Evolutionary conservation across 2,113 vertebrate genomes (phyloP), one percentile per base, ranked within the genome.

Genomic region (Empidonax alnorum): DNA sequence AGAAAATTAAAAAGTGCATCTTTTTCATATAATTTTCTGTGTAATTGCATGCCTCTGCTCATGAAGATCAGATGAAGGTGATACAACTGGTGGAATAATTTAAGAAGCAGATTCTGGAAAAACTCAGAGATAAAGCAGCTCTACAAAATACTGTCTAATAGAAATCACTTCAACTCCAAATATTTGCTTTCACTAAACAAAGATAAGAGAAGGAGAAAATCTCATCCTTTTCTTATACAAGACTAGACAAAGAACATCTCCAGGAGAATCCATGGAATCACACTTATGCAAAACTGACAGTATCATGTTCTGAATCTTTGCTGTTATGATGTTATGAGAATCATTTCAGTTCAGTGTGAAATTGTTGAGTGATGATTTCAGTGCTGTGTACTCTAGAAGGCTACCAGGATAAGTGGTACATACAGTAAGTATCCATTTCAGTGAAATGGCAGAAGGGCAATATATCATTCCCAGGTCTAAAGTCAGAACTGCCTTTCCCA

Each of bases 301-400:
- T 87, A 68, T 78, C 90, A 30, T 33, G 25, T 95, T 94, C 35
- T 82, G 78, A 67, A 59, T 82, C 44, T 90, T 46, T 67, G 35
- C 62, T 82, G 31, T 72, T 84, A 53, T 1, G 0, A 42, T 33
- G 30, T 86, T 61, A 44, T 3, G 37, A 73, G 65, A 59, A 94
- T 77, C 62, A 41, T 80, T 90, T 90, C 55, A 69, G 44, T 86
- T 76, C 76, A 68, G 53, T 37, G 79, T 92, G 86, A 96, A 92
- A 92, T 94, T 76, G 27, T 73, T 92, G 22, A 37, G 72, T 37
- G 53, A 80, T 90, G 6, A 96, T 80, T 92, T 92, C 80, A 77
- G 41, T 23, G 37, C 19, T 46, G 22, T 49, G 35, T 49, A 39
- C 27, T 39, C 28, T 37, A 68, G 47, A 52, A 86, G n/a, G 41